Base-by-base conservation (phyloP, 2,113 vertebrate genomes). In the Fulmarus glacialis region DNA sequence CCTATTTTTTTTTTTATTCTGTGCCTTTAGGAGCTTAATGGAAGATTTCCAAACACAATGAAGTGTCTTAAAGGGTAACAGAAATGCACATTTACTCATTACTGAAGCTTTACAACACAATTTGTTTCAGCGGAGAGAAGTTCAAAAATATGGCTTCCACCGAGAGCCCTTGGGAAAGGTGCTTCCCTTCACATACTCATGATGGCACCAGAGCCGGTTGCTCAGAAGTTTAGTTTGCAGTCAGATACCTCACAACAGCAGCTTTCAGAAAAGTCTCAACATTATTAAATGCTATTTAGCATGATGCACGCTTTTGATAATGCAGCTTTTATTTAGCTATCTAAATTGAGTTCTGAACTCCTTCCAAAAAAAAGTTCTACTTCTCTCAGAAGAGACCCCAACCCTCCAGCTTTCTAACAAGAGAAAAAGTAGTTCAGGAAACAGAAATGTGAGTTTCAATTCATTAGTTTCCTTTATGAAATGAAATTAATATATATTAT, bases 131-230 rank as follows among this genome's bases (percentile, higher is more conserved):
- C 1, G 4, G 22, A 59, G 42, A 84, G 77, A 42, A 60, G 40
- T 70, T 91, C 62, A 75, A 72, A 84, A 23, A 18, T 4, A 24
- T 8, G 42, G 63, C 15, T 58, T 38, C 29, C 62, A 40, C 0
- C 0, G 5, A 18, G 50, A 88, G 45, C 42, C 92, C 50, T 48
- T 15, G 58, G 89, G 87, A 82, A 56, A 82, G 87, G 73, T 9
- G 1, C 29, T 94, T 91, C 93, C 84, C 53, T 62, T 45, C 66
- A 6, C 3, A 0, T 30, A 79, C 91, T 96, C 83, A 27, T 14
- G 94, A 92, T 96, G 93, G 91, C 95, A 96, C 91, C 95, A 94
- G 71, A 90, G 85, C 68, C 6, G 91, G 79, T 2, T 8, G 60
- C 70, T 92, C 82, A 27, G 45, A 14, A 66, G 36, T 32, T 72